These are phyloP conservation scores for Myocastor coypus DNA, from an alignment of 2,113 vertebrate genomes.

Conservation along the genomic window DNA sequence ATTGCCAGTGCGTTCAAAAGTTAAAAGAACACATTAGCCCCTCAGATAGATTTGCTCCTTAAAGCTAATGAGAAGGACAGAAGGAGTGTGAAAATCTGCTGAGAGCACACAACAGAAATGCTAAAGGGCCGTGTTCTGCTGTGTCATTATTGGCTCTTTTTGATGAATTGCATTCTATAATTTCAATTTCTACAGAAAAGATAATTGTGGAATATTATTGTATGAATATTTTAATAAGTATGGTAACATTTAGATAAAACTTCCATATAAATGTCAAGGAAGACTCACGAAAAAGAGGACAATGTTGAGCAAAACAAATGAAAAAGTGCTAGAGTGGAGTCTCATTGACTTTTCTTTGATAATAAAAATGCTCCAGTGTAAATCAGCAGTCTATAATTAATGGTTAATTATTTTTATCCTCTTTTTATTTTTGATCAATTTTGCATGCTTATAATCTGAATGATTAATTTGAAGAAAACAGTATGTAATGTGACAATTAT, in stretches of 20 bases:
- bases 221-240: conserved; percentile 38
- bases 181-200: neutral
- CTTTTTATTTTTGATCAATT: too few species aligned
- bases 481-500: too few species aligned
- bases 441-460: too few species aligned
- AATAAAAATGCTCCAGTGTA: neutral
- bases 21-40: neutral
- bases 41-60: neutral
- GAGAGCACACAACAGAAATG: neutral
- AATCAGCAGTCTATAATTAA: too few species aligned
- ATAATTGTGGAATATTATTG: neutral
- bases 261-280: neutral
- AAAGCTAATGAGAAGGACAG: neutral
- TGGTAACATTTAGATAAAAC: neutral
- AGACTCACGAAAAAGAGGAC: neutral
- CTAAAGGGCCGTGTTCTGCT: neutral
- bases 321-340: neutral
- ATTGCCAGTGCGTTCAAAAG: neutral
- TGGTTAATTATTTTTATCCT: too few species aligned
- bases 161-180: neutral
- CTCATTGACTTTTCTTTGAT: neutral
- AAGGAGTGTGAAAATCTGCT: neutral
- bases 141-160: accelerated
- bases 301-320: neutral
- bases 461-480: too few species aligned